Conservation (phyloP, 2,113 vertebrate genomes). For the Rana temporaria region DNA sequence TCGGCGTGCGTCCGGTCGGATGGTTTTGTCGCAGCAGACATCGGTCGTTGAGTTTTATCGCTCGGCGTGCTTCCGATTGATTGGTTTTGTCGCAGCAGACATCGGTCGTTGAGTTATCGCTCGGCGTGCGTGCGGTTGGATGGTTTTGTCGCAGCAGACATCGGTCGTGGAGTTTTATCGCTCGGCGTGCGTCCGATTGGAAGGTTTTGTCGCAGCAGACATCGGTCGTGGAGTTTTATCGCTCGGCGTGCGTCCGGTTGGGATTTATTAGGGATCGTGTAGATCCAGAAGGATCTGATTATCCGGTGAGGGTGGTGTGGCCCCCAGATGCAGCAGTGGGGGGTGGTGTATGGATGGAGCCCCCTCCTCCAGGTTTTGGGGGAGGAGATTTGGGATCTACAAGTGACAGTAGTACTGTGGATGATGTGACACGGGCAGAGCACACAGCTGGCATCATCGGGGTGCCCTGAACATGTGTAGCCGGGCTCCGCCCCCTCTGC, state of each 20-base stretch:
- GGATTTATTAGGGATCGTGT: neutral
- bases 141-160: too few species aligned
- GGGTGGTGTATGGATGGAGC: neutral
- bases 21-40: too few species aligned
- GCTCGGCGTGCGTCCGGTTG: neutral
- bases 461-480: constrained; percentile 26
- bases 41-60: too few species aligned
- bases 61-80: neutral
- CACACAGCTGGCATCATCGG: neutral
- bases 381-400: constrained; percentile 39
- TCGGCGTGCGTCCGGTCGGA: neutral
- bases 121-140: neutral
- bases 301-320: neutral
- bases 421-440: neutral
- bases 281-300: constrained; percentile 27
- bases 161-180: too few species aligned
- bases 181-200: too few species aligned
- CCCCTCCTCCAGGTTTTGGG: neutral
- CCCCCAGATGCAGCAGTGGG: constrained; percentile 10
- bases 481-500: neutral
- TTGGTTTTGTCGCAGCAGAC: too few species aligned
- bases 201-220: too few species aligned
- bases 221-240: too few species aligned
- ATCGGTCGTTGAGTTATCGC: too few species aligned
- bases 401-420: constrained; percentile 39